Evolutionary conservation across 2,888 invertebrate genomes (phyloP), one percentile per base, ranked within the genome.

Genomic region (Agonopterix subpropinquella): DNA sequence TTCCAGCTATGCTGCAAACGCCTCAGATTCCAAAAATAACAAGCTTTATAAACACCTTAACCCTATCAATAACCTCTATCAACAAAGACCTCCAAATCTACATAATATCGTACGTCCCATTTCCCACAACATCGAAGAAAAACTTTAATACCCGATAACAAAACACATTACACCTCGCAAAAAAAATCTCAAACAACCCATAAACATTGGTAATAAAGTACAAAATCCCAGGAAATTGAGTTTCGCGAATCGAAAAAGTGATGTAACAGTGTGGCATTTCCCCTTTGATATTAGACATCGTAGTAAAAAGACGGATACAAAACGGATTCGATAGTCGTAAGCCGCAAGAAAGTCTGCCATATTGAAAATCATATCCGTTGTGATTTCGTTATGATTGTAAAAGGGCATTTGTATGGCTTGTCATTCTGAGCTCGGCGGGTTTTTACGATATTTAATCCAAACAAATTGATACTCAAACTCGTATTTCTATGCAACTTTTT

Each of bases 81-180:
- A 47, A 53, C 49, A 53, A 48, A 36, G 48, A 47, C 46, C 51
- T 52, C 49, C 41, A 49, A 69, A 80, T 80, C 74, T 78, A 73
- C 79, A 79, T 80, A 80, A 79, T 80, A 80, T 79, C 73, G 76
- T 70, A 77, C 77, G 72, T 69, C 69, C 69, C 78, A 80, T 79
- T 80, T 77, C 74, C 65, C 54, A 60, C 64, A 62, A 59, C 61
- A 65, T 62, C 60, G 62, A 51, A 57, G 57, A 56, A 64, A 65
- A 67, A 69, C 61, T 53, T 55, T 58, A 57, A 57, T 57, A 57
- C 55, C 49, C 47, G 46, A 42, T 45, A 51, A 50, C 51, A 47
- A 47, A 43, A 37, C 39, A 11, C 37, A 13, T 45, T 46, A 45
- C 39, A 41, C 36, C n/a, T n/a, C 44, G 3, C 41, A 10, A 42